Base-by-base conservation (phyloP, 2,888 invertebrate species). In the Ichneumoninae sp. region DNA sequence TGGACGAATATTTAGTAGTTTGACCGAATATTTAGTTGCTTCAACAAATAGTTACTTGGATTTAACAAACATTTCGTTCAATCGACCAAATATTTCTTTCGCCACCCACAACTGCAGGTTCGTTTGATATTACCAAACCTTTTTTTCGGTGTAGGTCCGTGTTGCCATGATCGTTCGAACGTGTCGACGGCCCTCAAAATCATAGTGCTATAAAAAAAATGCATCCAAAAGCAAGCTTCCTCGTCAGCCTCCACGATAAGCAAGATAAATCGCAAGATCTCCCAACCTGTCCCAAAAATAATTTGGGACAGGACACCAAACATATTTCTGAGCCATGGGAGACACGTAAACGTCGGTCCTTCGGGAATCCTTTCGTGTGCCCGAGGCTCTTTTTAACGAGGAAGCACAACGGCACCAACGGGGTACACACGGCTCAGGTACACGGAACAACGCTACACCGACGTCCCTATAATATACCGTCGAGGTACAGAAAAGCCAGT, bases 351-450 rank as follows among this genome's bases (percentile, higher is more conserved):
- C 60, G 44, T 72, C n/a, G n/a, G 19, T 60, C 72, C 72, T 47
- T 8, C 30, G 60, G 60, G 74, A 74, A 5, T 36, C 30, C 30
- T 74, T 72, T 26, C 57, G 57, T 57, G 57, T 19, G 30, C 60
- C 44, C 74, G 60, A 47, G 74, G 74, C 30, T 74, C 74, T 50
- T 74, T 74, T 74, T 62, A 74, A 74, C 74, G 62, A 74, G 60
- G 44, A n/a, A 26, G 5, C 72, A 47, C 47, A 26, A 74, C 60
- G 33, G 6, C 33, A 16, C 62, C 33, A 16, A 33, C 33, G 1
- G 5, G 6, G 13, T 33, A 16, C 33, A 13, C 60, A 10, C 40
- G 16, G 13, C 16, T n/a, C 26, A 33, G 33, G 19, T 36, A 44
- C 44, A 68, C 68, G 44, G 6, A 13, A 68, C 22, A 16, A 47